These are phyloP conservation scores for Platygyra sinensis DNA, from an alignment of 64 coral and sea anemone species.

Conservation along the genomic window DNA sequence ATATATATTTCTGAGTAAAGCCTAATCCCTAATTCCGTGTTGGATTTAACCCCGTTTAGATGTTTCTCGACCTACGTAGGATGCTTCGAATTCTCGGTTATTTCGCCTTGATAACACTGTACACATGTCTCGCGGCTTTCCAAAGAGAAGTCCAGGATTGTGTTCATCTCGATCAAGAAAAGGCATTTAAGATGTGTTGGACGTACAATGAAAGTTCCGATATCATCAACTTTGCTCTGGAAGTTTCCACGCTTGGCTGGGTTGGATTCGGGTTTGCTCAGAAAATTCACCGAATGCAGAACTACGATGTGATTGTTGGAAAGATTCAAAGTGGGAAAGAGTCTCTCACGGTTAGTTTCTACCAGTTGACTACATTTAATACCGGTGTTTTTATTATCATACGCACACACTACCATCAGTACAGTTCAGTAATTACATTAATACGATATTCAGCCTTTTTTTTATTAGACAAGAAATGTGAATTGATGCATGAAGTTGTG, in stretches of 20 bases:
- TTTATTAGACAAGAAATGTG: too few species aligned
- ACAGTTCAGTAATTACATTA: neutral
- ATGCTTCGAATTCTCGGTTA: neutral
- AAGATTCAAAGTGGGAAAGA: conserved; percentile 35
- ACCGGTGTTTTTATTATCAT: neutral
- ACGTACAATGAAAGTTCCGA: neutral
- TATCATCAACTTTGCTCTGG: conserved; percentile 1
- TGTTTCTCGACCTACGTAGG: too few species aligned
- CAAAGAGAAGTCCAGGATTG: neutral
- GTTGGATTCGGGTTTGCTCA: conserved; percentile 38
- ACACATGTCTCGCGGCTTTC: neutral
- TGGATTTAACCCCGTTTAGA: too few species aligned
- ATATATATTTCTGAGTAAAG: too few species aligned
- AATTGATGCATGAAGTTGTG: too few species aligned
- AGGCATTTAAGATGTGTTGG: conserved; percentile 19
- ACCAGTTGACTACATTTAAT: neutral
- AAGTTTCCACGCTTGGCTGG: conserved; percentile 22
- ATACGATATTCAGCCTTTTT: neutral
- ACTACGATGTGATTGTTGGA: conserved; percentile 43
- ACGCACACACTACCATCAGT: too few species aligned
- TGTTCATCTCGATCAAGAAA: conserved; percentile 21
- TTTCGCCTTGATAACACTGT: neutral
- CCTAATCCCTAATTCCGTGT: too few species aligned
- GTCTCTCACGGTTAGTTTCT: neutral
- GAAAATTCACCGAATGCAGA: conserved; percentile 25